A percentile compares a stretch with the other conserved stretches of the same genome.
Evolutionary conservation across 2,888 invertebrate species (phyloP).

Genomic region (Cataglyphis rosenhaueri): DNA sequence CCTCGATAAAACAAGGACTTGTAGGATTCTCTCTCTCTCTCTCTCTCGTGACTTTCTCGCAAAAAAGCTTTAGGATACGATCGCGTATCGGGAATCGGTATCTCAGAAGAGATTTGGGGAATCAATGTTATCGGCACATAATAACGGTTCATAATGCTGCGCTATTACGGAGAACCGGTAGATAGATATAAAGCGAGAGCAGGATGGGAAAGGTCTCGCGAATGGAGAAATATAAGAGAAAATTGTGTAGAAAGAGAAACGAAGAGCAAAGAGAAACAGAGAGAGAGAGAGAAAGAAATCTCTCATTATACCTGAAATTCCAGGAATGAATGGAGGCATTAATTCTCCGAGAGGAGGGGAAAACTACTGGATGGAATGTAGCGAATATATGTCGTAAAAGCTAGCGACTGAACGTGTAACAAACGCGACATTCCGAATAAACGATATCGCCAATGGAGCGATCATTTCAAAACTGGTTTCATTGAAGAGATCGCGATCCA

Average conservation of each 20-base stretch:
- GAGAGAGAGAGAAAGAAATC: conserved; percentile 55
- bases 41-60: not conserved
- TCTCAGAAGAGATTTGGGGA: conserved; percentile 4
- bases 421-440: conserved; percentile 64
- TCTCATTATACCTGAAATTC: conserved; percentile 74
- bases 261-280: not conserved
- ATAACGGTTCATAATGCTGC: conserved; percentile 29
- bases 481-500: conserved; percentile 54
- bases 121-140: conserved; percentile 34
- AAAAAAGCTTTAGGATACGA: not conserved
- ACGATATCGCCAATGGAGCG: conserved; percentile 66
- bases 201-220: conserved; percentile 23
- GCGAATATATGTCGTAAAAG: conserved; percentile 61
- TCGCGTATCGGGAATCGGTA: not conserved
- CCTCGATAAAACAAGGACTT: not conserved
- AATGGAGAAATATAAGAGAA: conserved; percentile 38
- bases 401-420: conserved; percentile 51
- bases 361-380: conserved; percentile 67
- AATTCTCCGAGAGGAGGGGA: conserved; percentile 67
- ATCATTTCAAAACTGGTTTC: conserved; percentile 35
- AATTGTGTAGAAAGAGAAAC: conserved; percentile 14
- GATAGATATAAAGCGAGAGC: conserved; percentile 23
- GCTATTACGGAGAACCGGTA: conserved; percentile 37
- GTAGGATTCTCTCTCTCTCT: not conserved
- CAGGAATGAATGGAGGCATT: conserved; percentile 73